Evolutionary conservation across 2,888 invertebrate genomes (phyloP).

Genomic region (Noctua fimbriata): DNA sequence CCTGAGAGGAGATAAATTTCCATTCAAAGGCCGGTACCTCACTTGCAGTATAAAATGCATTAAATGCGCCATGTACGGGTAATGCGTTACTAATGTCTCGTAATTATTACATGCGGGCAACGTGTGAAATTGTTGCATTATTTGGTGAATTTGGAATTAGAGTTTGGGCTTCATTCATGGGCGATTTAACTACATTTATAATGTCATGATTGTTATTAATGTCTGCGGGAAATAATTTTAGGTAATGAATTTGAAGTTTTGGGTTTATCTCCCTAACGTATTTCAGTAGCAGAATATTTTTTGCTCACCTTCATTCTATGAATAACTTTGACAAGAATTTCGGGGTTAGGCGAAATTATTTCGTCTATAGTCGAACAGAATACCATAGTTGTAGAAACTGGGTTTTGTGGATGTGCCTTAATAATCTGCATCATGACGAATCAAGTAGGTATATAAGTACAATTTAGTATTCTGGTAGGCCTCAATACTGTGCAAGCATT

Average conservation of each 20-base stretch:
- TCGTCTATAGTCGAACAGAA: neutral
- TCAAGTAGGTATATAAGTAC: slow-evolving; percentile 11
- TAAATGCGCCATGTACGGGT: slow-evolving; percentile 61
- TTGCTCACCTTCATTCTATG: neutral
- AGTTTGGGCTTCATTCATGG: slow-evolving; percentile 7
- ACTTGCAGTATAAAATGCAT: slow-evolving; percentile 65
- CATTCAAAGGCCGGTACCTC: slow-evolving; percentile 64
- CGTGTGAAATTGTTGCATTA: slow-evolving; percentile 22
- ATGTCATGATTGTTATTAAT: neutral
- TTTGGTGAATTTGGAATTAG: neutral
- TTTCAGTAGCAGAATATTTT: slow-evolving; percentile 16
- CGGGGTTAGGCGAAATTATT: neutral
- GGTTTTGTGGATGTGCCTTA: slow-evolving; percentile 4
- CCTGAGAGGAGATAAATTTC: slow-evolving; percentile 72
- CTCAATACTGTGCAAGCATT: slow-evolving; percentile 35
- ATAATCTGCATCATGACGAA: slow-evolving; percentile 24
- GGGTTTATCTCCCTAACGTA: neutral
- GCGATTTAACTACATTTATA: slow-evolving; percentile 7
- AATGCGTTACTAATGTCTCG: slow-evolving; percentile 55
- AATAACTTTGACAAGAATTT: slow-evolving; percentile 1
- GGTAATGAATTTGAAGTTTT: slow-evolving; percentile 4
- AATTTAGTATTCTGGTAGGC: slow-evolving; percentile 38
- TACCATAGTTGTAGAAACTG: neutral
- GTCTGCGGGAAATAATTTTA: slow-evolving; percentile 9
- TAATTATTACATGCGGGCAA: slow-evolving; percentile 43